A percentile compares a stretch with the other conserved stretches of the same genome.
Conservation (phyloP, 2,888 invertebrate species). For the Nipponacmea schrenckii region DNA sequence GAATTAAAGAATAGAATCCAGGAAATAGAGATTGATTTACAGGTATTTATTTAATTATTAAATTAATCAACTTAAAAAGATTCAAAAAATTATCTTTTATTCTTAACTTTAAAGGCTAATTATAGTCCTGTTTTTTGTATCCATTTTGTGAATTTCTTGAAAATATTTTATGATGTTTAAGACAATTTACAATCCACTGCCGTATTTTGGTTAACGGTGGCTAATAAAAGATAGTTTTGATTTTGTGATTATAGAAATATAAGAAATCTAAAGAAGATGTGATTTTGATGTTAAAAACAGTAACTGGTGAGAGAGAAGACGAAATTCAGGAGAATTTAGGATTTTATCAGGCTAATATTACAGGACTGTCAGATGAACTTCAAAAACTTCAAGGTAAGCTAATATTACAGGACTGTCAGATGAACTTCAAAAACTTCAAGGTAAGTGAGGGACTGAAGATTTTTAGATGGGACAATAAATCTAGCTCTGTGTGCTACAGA, state of each 20-base stretch:
- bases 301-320: constrained; percentile 29
- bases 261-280: constrained; percentile 40
- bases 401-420: constrained; percentile 60
- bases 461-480: no score
- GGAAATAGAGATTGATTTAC: constrained; percentile 53
- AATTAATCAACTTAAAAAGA: no score
- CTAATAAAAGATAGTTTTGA: neutral
- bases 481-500: no score
- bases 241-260: constrained; percentile 39
- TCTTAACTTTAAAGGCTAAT: no score
- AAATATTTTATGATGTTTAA: no score
- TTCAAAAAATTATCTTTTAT: no score
- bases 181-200: no score
- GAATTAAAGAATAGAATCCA: constrained; percentile 56
- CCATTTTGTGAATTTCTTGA: no score
- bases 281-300: constrained; percentile 28
- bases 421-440: constrained; percentile 36
- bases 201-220: neutral
- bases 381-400: constrained; percentile 39
- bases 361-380: constrained; percentile 56
- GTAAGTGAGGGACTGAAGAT: constrained; percentile 30
- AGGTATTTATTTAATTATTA: no score
- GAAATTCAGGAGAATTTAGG: constrained; percentile 55
- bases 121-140: no score
- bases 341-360: constrained; percentile 61